Evolutionary conservation across 2,113 vertebrate genomes (phyloP), one percentile per base, ranked within the genome.

Genomic region (Cheirogaleus medius): DNA sequence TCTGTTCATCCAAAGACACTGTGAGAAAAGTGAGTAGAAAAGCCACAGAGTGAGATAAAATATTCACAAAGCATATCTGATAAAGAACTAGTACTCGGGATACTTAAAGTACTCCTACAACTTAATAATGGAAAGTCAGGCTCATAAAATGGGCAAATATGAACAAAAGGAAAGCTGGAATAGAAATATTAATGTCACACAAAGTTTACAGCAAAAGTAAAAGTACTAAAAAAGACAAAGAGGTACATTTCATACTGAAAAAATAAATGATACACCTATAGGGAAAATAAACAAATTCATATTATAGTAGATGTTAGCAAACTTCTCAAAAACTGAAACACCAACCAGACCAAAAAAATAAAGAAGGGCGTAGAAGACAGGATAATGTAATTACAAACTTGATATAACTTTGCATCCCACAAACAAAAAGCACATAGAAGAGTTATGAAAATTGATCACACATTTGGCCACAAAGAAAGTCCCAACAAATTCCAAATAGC

Each of bases 401-500:
- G 68, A 95, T 54, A 34, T 34, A 66, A 85, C 49, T 92, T 73
- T 86, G 73, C 29, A 64, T 17, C 27, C 34, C 60, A 58, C n/a
- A 76, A 73, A 39, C 78, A 94, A 76, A 92, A 82, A 87, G 3
- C 68, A 87, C 58, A 63, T 6, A 78, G 44, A 52, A 83, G 0
- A 47, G 39, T 94, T 63, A 88, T 13, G 73, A 91, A 91, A 90
- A 39, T 8, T 87, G 73, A 92, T 60, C 32, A 84, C 77, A 81
- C 32, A 80, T 80, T 91, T 81, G 49, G 77, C 73, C 80, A 44
- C 58, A 95, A 84, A 78, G 58, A 69, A 84, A 69, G n/a, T 47
- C 56, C 52, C 20, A 54, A 88, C 29, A 85, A 93, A 96, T 91
- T 91, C 91, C 82, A 97, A 25, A 77, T 88, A 84, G 12, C 64